phyloP scores from a whole-genome alignment of 2,888 invertebrate species.

The Byasa hedistus region DNA sequence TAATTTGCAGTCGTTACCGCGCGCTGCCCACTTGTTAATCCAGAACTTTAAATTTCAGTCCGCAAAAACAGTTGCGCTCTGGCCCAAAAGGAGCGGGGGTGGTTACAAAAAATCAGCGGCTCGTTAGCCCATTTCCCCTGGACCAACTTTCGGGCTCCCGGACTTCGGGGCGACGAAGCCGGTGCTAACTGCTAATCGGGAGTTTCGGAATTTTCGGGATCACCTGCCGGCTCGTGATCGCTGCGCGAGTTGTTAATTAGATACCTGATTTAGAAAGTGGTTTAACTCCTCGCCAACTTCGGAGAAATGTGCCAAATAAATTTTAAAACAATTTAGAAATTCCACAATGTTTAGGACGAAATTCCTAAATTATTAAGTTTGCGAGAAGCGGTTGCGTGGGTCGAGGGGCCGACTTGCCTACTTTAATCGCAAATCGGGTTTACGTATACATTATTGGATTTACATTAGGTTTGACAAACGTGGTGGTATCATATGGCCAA shows the following conservation, averaged over 20 bases:
- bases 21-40: slow-evolving; percentile 32
- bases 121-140: slow-evolving; percentile 35
- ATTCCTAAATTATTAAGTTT: too few relatives aligned
- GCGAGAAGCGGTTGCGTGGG: too few relatives aligned
- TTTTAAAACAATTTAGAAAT: neutral
- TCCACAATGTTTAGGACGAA: too few relatives aligned
- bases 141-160: slow-evolving; percentile 26
- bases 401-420: too few relatives aligned
- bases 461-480: too few relatives aligned
- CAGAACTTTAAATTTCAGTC: slow-evolving; percentile 35
- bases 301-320: neutral
- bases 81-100: slow-evolving; percentile 19
- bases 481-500: too few relatives aligned
- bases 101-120: slow-evolving; percentile 35
- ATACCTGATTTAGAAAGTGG: slow-evolving; percentile 10
- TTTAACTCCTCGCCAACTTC: neutral
- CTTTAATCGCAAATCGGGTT: too few relatives aligned
- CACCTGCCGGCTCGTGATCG: neutral
- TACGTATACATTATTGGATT: too few relatives aligned
- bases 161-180: neutral
- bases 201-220: slow-evolving; percentile 11
- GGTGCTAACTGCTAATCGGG: slow-evolving; percentile 24
- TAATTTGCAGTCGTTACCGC: slow-evolving; percentile 12
- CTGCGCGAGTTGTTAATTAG: slow-evolving; percentile 23
- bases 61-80: slow-evolving; percentile 35